Conservation (phyloP, 2,888 invertebrate genomes). For the Ditula angustiorana region DNA sequence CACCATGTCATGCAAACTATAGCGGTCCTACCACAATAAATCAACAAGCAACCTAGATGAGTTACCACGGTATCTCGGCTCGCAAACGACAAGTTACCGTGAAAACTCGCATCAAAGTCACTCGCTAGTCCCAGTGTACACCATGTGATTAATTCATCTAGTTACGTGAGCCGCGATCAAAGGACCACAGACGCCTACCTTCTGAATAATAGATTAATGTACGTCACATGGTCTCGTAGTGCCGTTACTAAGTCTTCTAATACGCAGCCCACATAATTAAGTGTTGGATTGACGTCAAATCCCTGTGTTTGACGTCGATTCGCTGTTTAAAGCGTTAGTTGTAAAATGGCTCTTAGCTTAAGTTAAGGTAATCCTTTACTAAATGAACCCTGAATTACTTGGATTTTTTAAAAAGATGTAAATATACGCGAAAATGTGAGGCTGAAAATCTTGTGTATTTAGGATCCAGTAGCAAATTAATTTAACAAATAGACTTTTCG, state of each 20-base stretch:
- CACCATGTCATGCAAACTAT: too few relatives aligned
- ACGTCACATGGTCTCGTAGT: neutral
- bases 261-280: neutral
- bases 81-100: neutral
- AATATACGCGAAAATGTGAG: too few relatives aligned
- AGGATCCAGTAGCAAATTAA: too few relatives aligned
- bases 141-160: constrained; percentile 62
- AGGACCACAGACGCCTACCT: constrained; percentile 50
- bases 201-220: constrained; percentile 62
- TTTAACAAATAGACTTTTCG: too few relatives aligned
- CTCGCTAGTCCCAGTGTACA: constrained; percentile 1
- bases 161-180: constrained; percentile 57
- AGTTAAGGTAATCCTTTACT: neutral
- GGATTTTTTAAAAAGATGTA: too few relatives aligned
- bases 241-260: neutral
- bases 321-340: neutral
- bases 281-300: neutral
- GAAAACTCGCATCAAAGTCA: constrained; percentile 15
- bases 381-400: too few relatives aligned
- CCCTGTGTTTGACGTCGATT: neutral
- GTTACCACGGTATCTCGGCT: neutral
- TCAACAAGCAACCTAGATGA: too few relatives aligned
- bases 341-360: too few relatives aligned
- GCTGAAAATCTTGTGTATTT: too few relatives aligned
- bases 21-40: too few relatives aligned